Evolutionary conservation across 2,797 vertebrate genomes (phyloP).

Genomic region (Ptychobarbus kaznakovi): DNA sequence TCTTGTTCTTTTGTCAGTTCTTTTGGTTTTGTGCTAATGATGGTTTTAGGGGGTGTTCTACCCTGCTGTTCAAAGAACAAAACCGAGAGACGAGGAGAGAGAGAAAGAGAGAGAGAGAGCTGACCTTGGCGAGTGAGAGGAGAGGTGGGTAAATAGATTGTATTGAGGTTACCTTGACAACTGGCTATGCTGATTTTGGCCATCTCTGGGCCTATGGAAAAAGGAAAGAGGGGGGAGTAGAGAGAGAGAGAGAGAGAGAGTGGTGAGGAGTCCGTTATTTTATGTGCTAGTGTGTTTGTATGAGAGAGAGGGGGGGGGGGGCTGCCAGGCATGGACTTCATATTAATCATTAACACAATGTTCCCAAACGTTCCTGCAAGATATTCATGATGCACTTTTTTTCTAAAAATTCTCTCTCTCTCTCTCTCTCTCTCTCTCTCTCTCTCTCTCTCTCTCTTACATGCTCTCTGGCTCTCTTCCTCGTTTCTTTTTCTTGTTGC

Average conservation of each 20-base stretch:
- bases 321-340: slow-evolving; percentile 80
- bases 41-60: slow-evolving; percentile 60
- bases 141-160: slow-evolving; percentile 92
- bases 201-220: slow-evolving; percentile 70
- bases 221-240: slow-evolving; percentile 34
- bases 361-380: slow-evolving; percentile 81
- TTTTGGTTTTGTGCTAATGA: slow-evolving; percentile 56
- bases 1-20: slow-evolving; percentile 64
- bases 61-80: slow-evolving; percentile 60
- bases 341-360: slow-evolving; percentile 90
- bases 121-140: slow-evolving; percentile 75
- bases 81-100: slow-evolving; percentile 42
- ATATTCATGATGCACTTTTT: slow-evolving; percentile 76
- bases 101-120: slow-evolving; percentile 47
- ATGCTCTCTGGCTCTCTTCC: slow-evolving; percentile 22
- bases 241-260: slow-evolving; percentile 26
- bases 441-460: slow-evolving; percentile 4
- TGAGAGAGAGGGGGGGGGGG: slow-evolving; percentile 23
- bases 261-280: slow-evolving; percentile 51
- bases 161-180: slow-evolving; percentile 93
- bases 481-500: slow-evolving; percentile 30
- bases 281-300: slow-evolving; percentile 23
- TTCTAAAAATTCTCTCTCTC: slow-evolving; percentile 46
- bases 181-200: slow-evolving; percentile 82
- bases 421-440: slow-evolving; percentile 30